phyloP scores from a whole-genome alignment of 2,113 vertebrate species.

The Ciconia boyciana region DNA sequence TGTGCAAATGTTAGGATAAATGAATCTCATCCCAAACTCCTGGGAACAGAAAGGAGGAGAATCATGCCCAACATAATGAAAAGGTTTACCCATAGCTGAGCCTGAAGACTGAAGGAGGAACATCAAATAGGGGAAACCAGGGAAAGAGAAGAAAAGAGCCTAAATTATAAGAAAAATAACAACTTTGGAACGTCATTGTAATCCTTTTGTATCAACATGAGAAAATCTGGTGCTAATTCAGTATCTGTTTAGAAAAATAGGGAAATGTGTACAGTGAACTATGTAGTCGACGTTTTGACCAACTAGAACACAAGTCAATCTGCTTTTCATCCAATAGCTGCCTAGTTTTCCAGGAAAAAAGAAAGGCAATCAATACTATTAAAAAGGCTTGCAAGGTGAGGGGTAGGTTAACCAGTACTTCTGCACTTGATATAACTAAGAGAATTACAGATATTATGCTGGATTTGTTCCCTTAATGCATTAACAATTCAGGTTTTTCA shows the following conservation, averaged over 20 bases:
- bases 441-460: background rate
- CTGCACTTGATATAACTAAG: background rate
- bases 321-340: background rate
- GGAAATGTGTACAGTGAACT: background rate
- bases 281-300: background rate
- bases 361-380: background rate
- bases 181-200: background rate
- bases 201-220: background rate
- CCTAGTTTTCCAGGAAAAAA: background rate
- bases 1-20: constrained; percentile 43
- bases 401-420: background rate
- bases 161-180: background rate
- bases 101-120: background rate
- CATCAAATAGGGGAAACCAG: background rate
- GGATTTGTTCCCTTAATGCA: constrained; percentile 6
- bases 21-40: background rate
- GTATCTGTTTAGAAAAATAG: constrained; percentile 21
- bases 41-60: background rate
- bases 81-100: background rate
- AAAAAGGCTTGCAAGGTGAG: background rate
- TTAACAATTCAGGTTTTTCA: background rate
- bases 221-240: background rate
- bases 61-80: background rate
- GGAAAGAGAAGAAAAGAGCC: background rate
- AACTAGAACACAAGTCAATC: background rate